Conservation (phyloP, 2,113 vertebrate species). For the Raja brachyura region DNA sequence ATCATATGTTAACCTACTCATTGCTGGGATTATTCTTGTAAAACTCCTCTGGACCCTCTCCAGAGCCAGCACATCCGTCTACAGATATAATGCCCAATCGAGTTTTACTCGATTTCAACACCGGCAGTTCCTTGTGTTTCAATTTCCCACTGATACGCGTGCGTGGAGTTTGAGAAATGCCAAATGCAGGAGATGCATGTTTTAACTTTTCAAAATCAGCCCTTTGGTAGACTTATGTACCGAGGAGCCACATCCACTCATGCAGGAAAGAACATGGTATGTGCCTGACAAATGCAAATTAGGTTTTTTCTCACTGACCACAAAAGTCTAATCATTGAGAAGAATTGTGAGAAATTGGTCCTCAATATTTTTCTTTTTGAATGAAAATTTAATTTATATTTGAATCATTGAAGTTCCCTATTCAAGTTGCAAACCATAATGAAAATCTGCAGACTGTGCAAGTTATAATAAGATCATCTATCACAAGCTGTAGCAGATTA, state of each 20-base stretch:
- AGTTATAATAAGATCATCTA: constrained; percentile 40
- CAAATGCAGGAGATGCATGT: not conserved
- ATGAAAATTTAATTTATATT: constrained; percentile 42
- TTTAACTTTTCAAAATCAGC: not conserved
- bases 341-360: constrained; percentile 45
- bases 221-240: not conserved
- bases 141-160: no score
- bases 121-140: no score
- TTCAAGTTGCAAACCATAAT: constrained; percentile 42
- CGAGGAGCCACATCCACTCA: not conserved
- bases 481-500: constrained; percentile 44
- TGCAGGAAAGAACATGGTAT: not conserved
- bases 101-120: no score
- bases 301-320: not conserved
- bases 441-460: constrained; percentile 44
- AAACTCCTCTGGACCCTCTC: no score
- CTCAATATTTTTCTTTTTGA: constrained; percentile 42
- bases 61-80: no score
- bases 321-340: not conserved
- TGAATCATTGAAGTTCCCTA: constrained; percentile 38
- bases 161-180: not conserved
- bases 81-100: no score
- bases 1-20: no score
- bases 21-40: no score
- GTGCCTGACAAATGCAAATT: not conserved